Conservation (phyloP, 2,797 vertebrate genomes). For the Lates japonicus region DNA sequence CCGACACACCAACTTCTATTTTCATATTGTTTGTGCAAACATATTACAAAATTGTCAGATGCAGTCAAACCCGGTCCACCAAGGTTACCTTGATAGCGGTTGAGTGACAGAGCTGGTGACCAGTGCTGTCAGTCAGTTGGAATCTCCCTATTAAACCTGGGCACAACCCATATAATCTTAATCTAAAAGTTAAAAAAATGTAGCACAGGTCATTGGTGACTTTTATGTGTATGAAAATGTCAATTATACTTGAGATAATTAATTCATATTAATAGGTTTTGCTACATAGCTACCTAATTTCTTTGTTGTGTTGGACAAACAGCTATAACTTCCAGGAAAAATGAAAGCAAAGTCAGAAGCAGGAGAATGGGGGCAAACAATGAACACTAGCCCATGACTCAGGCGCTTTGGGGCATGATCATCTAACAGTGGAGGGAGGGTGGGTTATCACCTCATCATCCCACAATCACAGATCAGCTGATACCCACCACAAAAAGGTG, state of each 20-base stretch:
- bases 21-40: too few relatives aligned
- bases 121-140: too few relatives aligned
- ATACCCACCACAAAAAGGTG: constrained; percentile 76
- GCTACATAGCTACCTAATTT: not conserved
- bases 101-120: too few relatives aligned
- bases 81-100: too few relatives aligned
- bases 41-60: too few relatives aligned
- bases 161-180: not conserved
- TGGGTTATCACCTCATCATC: constrained; percentile 71
- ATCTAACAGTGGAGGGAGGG: constrained; percentile 37
- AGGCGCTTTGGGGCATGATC: constrained; percentile 64
- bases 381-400: constrained; percentile 66
- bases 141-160: too few relatives aligned
- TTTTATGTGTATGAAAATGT: not conserved
- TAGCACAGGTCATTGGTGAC: not conserved
- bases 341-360: constrained; percentile 39
- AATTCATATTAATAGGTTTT: not conserved
- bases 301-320: constrained; percentile 33
- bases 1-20: too few relatives aligned
- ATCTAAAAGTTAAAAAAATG: not conserved
- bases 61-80: too few relatives aligned
- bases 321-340: constrained; percentile 36
- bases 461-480: constrained; percentile 79
- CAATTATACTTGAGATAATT: not conserved
- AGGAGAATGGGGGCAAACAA: constrained; percentile 49